These are phyloP conservation scores for Coelopa pilipes DNA, from an alignment of 2,888 invertebrate genomes.

Conservation along the genomic window DNA sequence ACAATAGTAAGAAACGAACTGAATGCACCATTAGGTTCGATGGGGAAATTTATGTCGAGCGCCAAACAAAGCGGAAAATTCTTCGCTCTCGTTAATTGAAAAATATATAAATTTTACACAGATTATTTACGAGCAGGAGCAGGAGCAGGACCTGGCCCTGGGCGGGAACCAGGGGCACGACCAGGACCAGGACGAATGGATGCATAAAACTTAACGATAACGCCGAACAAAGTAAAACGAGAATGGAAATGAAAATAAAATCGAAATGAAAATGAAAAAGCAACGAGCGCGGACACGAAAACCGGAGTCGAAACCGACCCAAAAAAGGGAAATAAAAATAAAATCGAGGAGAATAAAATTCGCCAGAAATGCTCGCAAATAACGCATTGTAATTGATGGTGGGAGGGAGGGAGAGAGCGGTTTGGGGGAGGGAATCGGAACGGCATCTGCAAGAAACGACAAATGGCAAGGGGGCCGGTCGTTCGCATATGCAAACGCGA, in stretches of 20 bases:
- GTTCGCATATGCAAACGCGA: too few relatives aligned
- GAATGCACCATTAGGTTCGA: not conserved
- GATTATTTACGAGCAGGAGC: conserved; percentile 34
- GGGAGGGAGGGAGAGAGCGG: too few relatives aligned
- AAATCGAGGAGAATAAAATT: too few relatives aligned
- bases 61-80: conserved; percentile 48
- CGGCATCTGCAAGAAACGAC: too few relatives aligned
- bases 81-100: conserved; percentile 56
- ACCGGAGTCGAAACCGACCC: not conserved
- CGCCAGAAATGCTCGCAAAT: not conserved
- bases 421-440: too few relatives aligned
- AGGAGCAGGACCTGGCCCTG: not conserved
- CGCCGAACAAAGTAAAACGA: conserved; percentile 36
- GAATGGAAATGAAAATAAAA: too few relatives aligned
- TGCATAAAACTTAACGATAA: conserved; percentile 57
- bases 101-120: conserved; percentile 56
- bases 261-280: not conserved
- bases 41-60: conserved; percentile 2
- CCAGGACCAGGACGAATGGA: conserved; percentile 43
- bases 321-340: not conserved
- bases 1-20: too few relatives aligned
- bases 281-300: not conserved
- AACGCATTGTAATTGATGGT: not conserved
- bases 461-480: too few relatives aligned
- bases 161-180: conserved; percentile 39